Evolutionary conservation across 2,797 vertebrate species (phyloP), one percentile per base, ranked within the genome.

Genomic region (Periophthalmus magnuspinnatus): DNA sequence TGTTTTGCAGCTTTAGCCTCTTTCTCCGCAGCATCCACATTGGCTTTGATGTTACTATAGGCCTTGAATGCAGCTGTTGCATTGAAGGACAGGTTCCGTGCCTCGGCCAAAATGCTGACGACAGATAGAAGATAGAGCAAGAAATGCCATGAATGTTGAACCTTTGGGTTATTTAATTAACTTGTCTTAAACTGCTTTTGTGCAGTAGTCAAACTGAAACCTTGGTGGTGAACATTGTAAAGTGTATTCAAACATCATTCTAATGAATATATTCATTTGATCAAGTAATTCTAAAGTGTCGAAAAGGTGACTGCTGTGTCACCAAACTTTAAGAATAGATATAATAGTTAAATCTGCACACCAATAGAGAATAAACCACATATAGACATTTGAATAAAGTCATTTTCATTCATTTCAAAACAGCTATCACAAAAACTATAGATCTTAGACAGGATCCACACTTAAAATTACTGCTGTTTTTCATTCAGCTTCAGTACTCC

Each of bases 1-100:
- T 88, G 93, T 81, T 92, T 97, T 22, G 96, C 97, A 71, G 93
- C 90, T 84, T 91, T 95, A 36, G 97, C 95, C 78, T 95, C 90
- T 78, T 90, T 95, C 88, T 98, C 97, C 19, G 97, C 97, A 77
- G 95, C 93, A 0, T 96, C 95, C 5, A 94, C 94, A 63, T 92
- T 89, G 54, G 95, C 92, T 84, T 98, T 99, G 88, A 99, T 99
- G 83, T 97, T 98, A 75, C 93, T 97, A 57, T 99, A 99, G 70
- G 97, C 96, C 57, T 94, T 97, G 91, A 99, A 98, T 68, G 97
- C 97, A 65, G 94, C 95, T 0, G 97, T 99, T 73, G 97, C 97
- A 71, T 99, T 99, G 88, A 98, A 97, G 82, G 97, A 99, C 60
- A 99, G 91, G 69, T 97, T 99, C 90, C 95, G 98, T 45, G 97